These are phyloP conservation scores for Pachypanchax playfairii DNA, from an alignment of 2,113 vertebrate species.

Conservation along the genomic window DNA sequence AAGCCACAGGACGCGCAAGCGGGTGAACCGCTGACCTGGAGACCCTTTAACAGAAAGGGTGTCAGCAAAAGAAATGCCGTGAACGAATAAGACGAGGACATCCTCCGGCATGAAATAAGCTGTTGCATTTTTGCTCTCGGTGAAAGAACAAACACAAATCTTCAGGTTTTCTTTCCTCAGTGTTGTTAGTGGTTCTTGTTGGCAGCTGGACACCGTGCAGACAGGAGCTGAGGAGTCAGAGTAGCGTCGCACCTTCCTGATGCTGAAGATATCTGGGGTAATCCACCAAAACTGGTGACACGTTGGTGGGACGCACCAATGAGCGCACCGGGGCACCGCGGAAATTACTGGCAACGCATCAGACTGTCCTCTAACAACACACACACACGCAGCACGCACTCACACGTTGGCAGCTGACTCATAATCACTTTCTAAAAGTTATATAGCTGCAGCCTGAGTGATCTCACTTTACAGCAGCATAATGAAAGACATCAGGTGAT, in stretches of 20 bases:
- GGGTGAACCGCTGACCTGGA: constrained; percentile 44
- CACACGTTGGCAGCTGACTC: constrained; percentile 10
- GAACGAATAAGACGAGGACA: constrained; percentile 23
- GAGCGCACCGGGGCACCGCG: constrained; percentile 64
- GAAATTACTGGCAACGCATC: constrained; percentile 62
- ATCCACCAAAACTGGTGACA: constrained; percentile 83
- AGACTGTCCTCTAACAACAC: constrained; percentile 27
- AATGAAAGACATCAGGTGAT: neutral
- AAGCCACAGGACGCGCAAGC: constrained; percentile 79
- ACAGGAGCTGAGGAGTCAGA: constrained; percentile 44
- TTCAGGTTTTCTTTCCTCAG: neutral
- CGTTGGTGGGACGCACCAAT: constrained; percentile 80
- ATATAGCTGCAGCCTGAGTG: neutral
- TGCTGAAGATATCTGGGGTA: constrained; percentile 76
- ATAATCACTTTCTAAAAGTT: neutral
- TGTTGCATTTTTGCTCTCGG: constrained; percentile 39
- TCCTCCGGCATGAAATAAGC: constrained; percentile 10
- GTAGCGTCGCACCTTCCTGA: constrained; percentile 54
- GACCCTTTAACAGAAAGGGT: constrained; percentile 46
- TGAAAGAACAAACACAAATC: constrained; percentile 1
- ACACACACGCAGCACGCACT: constrained; percentile 25
- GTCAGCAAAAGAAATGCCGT: constrained; percentile 54
- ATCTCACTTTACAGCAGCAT: neutral
- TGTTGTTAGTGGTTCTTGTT: constrained; percentile 34
- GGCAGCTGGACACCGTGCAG: constrained; percentile 46